Conservation (phyloP, 2,113 vertebrate genomes). For the Corythornis madagascariensis region DNA sequence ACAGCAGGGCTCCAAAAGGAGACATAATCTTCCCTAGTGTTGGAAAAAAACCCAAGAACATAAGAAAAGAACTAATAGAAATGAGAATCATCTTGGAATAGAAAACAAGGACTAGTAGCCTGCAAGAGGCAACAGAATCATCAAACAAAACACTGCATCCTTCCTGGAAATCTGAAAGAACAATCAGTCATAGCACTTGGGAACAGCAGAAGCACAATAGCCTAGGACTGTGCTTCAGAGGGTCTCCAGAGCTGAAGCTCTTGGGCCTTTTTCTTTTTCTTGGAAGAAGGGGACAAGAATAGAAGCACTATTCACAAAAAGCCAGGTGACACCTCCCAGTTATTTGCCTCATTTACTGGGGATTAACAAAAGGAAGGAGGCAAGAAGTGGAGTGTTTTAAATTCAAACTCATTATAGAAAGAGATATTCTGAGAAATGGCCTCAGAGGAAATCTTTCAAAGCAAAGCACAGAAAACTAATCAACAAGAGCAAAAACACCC, state of each 20-base stretch:
- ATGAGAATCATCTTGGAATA: background rate
- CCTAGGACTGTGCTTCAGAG: background rate
- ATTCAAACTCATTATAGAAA: slow-evolving; percentile 37
- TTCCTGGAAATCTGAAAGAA: background rate
- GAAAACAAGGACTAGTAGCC: background rate
- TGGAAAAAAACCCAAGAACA: background rate
- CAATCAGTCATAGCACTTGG: background rate
- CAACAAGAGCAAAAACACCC: background rate
- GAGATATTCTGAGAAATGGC: background rate
- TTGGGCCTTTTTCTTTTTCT: background rate
- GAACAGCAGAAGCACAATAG: background rate
- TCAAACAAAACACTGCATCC: background rate
- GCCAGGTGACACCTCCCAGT: background rate
- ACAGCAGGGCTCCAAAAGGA: background rate
- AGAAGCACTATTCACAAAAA: background rate
- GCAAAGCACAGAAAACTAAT: slow-evolving; percentile 16
- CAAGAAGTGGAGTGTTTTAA: background rate
- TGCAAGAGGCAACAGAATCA: background rate
- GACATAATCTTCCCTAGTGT: background rate
- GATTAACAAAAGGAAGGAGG: slow-evolving; percentile 31
- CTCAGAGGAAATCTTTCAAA: slow-evolving; percentile 1
- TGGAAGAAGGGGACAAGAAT: background rate
- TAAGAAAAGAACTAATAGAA: background rate
- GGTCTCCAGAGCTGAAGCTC: background rate
- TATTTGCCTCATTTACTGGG: slow-evolving; percentile 20